Base-by-base conservation (phyloP, 1,140 invertebrate species). In the Paraescarpia echinospica region DNA sequence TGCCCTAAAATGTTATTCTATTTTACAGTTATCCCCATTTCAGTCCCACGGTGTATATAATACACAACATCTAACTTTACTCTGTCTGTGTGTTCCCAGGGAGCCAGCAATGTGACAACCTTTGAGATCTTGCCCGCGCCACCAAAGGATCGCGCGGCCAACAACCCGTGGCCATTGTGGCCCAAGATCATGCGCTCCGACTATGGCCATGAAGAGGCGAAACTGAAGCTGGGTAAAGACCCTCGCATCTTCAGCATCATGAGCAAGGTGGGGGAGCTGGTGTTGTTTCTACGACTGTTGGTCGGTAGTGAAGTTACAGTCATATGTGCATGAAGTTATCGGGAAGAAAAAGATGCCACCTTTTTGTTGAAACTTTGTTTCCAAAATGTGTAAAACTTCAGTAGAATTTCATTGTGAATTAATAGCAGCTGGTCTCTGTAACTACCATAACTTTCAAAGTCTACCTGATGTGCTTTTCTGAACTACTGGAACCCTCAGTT, bases 161-260 rank as follows among this genome's bases (percentile, higher is more conserved):
- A 98, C 95, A 99, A 99, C 96, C 99, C 99, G 9, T 99, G 99
- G 99, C 99, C 99, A 2, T 98, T 99, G 94, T 99, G 98, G 97
- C 99, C 99, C 0, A 97, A 98, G 95, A 98, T 99, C 12, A 99
- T 99, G 96, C 98, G 99, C 94, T 98, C 99, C 2, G 99, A 99
- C 96, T 99, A 99, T 95, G 99, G 99, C 0, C 99, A 99, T 95
- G 99, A 99, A 95, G 99, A 99, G 96, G 98, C 99, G 0, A 97
- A 97, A 95, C 96, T 99, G 0, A 98, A 98, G 95, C 98, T 97
- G 96, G 99, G 99, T 12, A 97, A 98, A 88, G 99, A 99, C 96
- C 99, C 99, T 8, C 97, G 99, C 51, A 97, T 98, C 94, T 99
- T 98, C 96, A 98, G 97, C 93, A 99, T 98, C 91, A 97, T 99